Evolutionary conservation across 2,888 invertebrate species (phyloP), one percentile per base, ranked within the genome.

Genomic region (Euplexia lucipara): DNA sequence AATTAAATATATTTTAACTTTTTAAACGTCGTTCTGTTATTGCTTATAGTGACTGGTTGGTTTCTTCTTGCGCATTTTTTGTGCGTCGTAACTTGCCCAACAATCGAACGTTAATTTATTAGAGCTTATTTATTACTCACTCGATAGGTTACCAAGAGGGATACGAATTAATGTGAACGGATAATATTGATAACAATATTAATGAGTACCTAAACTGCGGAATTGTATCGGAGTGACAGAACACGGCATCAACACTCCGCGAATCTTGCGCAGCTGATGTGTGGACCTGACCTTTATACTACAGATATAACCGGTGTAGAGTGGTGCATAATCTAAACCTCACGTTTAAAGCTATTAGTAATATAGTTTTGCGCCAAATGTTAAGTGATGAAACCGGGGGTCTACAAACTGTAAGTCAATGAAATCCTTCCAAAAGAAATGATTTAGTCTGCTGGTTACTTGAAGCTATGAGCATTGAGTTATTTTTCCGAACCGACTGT

Each of bases 231-330:
- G 32, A 42, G 42, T 26, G 37, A 49, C 35, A 41, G 37, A 32
- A 32, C 32, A 26, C 34, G 22, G 39, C 34, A 45, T 42, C 68
- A 52, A 47, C 39, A 35, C 26, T 32, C 52, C 5, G 64, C 42
- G 41, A 70, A 64, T 64, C 57, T 56, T 53, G 41, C 48, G 64
- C 52, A 18, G 32, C 42, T 45, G 12, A 7, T 16, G 16, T 30
- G 32, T 47, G 20, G 12, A 9, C n/a, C 18, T 58, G 66, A 70
- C 70, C 70, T 64, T 41, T 65, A 39, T 37, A 32, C 39, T 20
- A 37, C 45, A 64, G 70, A 64, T 64, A 57, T 71, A 64, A 72
- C 70, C 47, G 32, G 70, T 52, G 44, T 18, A n/a, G 39, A 56
- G 49, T 48, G n/a, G 69, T 32, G 34, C 30, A 18, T 61, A n/a